Evolutionary conservation across 2,113 vertebrate species (phyloP), one percentile per base, ranked within the genome.

Genomic region (Excalfactoria chinensis): DNA sequence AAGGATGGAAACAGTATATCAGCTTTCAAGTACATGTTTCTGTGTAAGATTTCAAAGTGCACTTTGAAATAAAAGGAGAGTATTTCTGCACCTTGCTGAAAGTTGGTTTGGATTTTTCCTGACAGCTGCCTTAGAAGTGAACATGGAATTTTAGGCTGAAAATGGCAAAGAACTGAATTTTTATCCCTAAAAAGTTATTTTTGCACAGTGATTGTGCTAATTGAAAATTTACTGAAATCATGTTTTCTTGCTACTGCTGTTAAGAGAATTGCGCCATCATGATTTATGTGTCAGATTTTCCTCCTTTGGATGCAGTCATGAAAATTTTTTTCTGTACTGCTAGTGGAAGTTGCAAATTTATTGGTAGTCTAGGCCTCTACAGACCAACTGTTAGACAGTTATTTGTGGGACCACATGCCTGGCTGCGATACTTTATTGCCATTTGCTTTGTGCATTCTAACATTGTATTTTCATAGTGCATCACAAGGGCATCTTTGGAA

Each of bases 201-300:
- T 63, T 83, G 6, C 5, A 10, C 23, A 1, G 1, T 30, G 9
- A 37, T 14, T 58, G 34, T 3, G 0, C 23, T 53, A 44, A 10
- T 6, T 66, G 34, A 70, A 83, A 79, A 49, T 59, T 40, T 84
- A 76, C 35, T 87, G 26, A 72, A 85, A 58, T 44, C 3, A 11
- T 11, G n/a, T 77, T 81, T 34, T 84, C 18, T n/a, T 41, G 14
- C 34, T 53, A 75, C 28, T 3, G 3, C 10, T 82, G 8, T 34
- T 56, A 56, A 78, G 13, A 71, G 81, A 82, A 82, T 19, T 41
- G 3, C 9, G 8, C 49, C 34, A 7, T 32, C 7, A 11, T 83
- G 37, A 73, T 28, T 79, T 85, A 25, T 41, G 10, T 30, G 19
- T 55, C 46, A 6, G 11, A 37, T 82, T 79, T 79, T 93, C 84